Evolutionary conservation across 2,113 vertebrate genomes (phyloP), one percentile per base, ranked within the genome.

Genomic region (Stegastes partitus): DNA sequence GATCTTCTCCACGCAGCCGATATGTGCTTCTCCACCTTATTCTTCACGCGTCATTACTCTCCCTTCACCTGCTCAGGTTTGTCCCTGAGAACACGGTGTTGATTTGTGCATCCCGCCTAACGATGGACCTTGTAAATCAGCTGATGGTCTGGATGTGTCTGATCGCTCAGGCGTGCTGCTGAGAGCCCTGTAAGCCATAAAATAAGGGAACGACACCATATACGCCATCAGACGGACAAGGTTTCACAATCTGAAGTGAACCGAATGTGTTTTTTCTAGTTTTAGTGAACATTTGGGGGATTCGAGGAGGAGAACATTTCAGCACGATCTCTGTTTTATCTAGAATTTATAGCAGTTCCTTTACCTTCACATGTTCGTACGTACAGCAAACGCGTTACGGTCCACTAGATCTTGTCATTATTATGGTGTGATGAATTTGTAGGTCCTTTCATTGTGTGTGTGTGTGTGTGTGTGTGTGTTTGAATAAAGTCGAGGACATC

Each of bases 401-500:
- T 66, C 19, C 18, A 56, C 59, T 56, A 75, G 76, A 39, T 82
- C 11, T 19, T 67, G 39, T 7, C 14, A 68, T 47, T 26, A 56
- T 68, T 26, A 55, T 53, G 25, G 68, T 50, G 55, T n/a, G 19
- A 49, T 45, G 16, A 72, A 51, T 57, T 63, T 63, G 39, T 58
- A 16, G 12, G 21, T 59, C 47, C 14, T 50, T 7, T 56, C 11
- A 49, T 23, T 56, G 26, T 39, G 31, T 49, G 23, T 15, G 54
- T 42, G 55, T 54, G 61, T 28, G 56, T 54, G 65, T 68, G 64
- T 64, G 25, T 45, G 25, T 63, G 39, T 39, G 56, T 71, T 15
- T 53, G 55, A 62, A 19, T 22, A 31, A 16, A 69, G n/a, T 77
- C 76, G 26, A 65, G 57, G 77, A 87, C 87, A 89, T 78, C 55